Percentiles rank a stretch among this genome's conserved stretches.
These are phyloP conservation scores for Clarias pachynema DNA, from an alignment of 2,797 vertebrate species.

Conservation along the genomic window DNA sequence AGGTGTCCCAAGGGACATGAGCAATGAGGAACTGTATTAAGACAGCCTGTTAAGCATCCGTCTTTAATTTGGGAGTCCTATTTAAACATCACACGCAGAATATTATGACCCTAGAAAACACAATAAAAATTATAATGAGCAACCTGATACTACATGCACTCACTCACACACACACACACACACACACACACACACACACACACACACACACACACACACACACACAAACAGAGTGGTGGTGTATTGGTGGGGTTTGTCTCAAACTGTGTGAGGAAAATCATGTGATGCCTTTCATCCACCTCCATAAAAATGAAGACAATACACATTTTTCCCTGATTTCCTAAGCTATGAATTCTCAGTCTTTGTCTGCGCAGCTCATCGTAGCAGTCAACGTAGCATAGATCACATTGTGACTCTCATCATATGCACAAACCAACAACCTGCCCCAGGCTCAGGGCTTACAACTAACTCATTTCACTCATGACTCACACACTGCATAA, in stretches of 20 bases:
- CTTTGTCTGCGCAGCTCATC: slow-evolving; percentile 33
- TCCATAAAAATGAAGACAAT: slow-evolving; percentile 21
- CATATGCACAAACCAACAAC: slow-evolving; percentile 39
- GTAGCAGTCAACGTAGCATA: slow-evolving; percentile 40
- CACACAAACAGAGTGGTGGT: slow-evolving; percentile 13
- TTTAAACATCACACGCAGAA: slow-evolving; percentile 9
- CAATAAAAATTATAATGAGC: slow-evolving; percentile 33
- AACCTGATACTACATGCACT: slow-evolving; percentile 39
- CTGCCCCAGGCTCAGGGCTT: slow-evolving; percentile 45
- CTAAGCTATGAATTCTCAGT: slow-evolving; percentile 21
- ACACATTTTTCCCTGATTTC: slow-evolving; percentile 7
- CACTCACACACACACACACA: slow-evolving; percentile 23
- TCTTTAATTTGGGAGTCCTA: slow-evolving; percentile 40
- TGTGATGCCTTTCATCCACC: slow-evolving; percentile 23
- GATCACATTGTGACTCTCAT: slow-evolving; percentile 45
- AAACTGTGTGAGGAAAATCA: slow-evolving; percentile 26
- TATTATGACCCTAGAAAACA: background rate
- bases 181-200: slow-evolving; percentile 30
- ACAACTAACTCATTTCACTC: slow-evolving; percentile 45
- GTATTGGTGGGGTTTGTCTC: slow-evolving; percentile 14
- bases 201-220: slow-evolving; percentile 20
- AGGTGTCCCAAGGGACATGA: slow-evolving; percentile 26
- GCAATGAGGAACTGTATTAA: slow-evolving; percentile 43
- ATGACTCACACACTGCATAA: slow-evolving; percentile 33
- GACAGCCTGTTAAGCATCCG: slow-evolving; percentile 43